A percentile compares a stretch with the other conserved stretches of the same genome.
Evolutionary conservation across 2,797 vertebrate genomes (phyloP).

Genomic region (Micrastur ruficollis): DNA sequence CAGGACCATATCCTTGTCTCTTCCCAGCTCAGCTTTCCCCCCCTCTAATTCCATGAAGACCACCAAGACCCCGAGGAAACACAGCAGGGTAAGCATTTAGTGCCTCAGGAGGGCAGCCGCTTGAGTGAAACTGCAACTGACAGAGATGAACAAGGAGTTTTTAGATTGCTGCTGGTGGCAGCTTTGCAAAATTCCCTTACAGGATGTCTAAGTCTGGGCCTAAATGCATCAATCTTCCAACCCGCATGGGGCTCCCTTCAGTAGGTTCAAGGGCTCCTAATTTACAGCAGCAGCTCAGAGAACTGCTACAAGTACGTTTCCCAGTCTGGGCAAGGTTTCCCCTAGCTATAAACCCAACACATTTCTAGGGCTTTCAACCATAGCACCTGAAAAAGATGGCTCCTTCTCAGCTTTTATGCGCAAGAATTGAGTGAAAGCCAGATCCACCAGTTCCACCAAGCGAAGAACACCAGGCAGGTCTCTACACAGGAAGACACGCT

Average conservation of each 20-base stretch:
- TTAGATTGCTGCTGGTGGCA: not conserved
- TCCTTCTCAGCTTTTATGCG: not conserved
- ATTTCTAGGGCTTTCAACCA: not conserved
- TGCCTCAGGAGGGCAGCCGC: not conserved
- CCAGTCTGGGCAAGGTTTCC: not conserved
- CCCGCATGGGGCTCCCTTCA: rapidly evolving
- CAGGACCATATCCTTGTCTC: not conserved
- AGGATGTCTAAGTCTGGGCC: rapidly evolving
- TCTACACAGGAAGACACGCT: not conserved
- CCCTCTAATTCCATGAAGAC: not conserved
- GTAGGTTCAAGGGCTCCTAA: not conserved
- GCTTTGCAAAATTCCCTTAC: not conserved
- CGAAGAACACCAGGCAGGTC: not conserved
- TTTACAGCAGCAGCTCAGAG: not conserved
- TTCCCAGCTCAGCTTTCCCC: not conserved
- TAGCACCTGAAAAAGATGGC: not conserved
- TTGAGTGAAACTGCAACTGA: not conserved
- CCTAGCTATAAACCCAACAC: not conserved
- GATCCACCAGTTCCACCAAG: not conserved
- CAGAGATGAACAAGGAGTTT: not conserved
- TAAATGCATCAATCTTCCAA: not conserved
- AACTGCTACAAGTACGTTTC: not conserved
- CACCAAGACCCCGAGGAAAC: not conserved
- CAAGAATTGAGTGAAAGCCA: not conserved
- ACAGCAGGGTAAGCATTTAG: not conserved